Evolutionary conservation across 2,888 invertebrate genomes (phyloP), one percentile per base, ranked within the genome.

Genomic region (Epiblema foenella): DNA sequence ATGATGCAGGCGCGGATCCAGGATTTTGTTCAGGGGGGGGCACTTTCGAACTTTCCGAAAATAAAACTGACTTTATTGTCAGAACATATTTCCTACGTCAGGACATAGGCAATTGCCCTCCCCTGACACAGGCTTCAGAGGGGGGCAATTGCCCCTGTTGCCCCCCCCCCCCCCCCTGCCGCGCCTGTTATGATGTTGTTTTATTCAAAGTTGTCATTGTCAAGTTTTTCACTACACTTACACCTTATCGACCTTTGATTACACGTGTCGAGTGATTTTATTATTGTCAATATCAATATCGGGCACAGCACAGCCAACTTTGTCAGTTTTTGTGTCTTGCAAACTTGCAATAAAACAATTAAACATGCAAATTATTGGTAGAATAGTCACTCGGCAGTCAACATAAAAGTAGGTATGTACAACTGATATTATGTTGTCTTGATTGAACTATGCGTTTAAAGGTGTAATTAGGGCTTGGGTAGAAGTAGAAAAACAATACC

Each of bases 221-320:
- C n/a, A n/a, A n/a, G 60, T 56, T 60, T 69, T 74, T 60, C 59
- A 37, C 60, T 65, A 69, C 68, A 76, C 75, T 65, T 75, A 78
- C 77, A 75, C 76, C 69, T 86, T 89, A 89, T 89, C 89, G 87
- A 86, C 72, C 87, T 78, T 86, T 77, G 74, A 69, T 71, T 74
- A 77, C 75, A 74, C 74, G 74, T 73, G 76, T 77, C 49, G 49
- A 15, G 60, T 49, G 60, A 62, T 60, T 71, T 71, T 60, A 66
- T 37, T 66, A 57, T 46, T 46, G n/a, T 46, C 49, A 42, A 54
- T 54, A 46, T 24, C 18, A 17, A 65, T 15, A 33, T 56, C 42
- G 39, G n/a, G 46, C 18, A 29, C 54, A 52, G n/a, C 18, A 29
- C 54, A 52, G 46, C 20, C 39, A 62, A 56, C 54, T 62, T 69